phyloP scores from a whole-genome alignment of 1,140 invertebrate genomes.

The Drosophila azteca region DNA sequence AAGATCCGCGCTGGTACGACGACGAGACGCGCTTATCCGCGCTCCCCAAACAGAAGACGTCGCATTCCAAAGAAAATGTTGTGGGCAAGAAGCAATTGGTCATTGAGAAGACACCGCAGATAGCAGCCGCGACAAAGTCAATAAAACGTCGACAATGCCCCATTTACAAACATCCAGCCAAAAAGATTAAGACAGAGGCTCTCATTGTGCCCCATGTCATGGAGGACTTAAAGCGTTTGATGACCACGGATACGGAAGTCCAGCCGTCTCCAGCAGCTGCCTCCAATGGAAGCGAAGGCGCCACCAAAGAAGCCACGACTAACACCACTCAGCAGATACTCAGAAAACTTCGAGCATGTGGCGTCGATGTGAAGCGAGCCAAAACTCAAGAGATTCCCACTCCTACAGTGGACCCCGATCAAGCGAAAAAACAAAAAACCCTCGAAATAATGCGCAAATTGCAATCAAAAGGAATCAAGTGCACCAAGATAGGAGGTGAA shows the following conservation, averaged over 20 bases:
- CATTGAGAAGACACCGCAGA: not conserved
- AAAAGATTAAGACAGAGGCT: constrained; percentile 33
- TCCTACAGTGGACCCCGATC: not conserved
- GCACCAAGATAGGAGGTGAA: constrained; percentile 60
- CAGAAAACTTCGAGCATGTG: constrained; percentile 68
- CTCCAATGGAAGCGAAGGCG: not conserved
- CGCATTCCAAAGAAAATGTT: constrained; percentile 55
- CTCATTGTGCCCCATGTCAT: constrained; percentile 31
- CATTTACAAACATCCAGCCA: constrained; percentile 39
- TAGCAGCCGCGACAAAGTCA: not conserved
- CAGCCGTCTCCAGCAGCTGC: not conserved
- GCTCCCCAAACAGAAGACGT: constrained; percentile 9
- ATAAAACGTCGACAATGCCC: constrained; percentile 3
- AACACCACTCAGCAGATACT: constrained; percentile 55
- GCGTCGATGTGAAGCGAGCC: constrained; percentile 66
- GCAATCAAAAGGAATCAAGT: constrained; percentile 72
- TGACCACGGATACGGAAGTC: not conserved
- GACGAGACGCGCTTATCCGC: not conserved
- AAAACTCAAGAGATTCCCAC: constrained; percentile 31
- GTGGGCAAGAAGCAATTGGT: constrained; percentile 6
- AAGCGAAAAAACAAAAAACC: constrained; percentile 43
- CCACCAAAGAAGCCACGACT: constrained; percentile 1
- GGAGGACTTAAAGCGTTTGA: constrained; percentile 31
- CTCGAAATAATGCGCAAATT: constrained; percentile 72
- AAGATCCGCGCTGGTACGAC: constrained; percentile 76